Evolutionary conservation across 2,888 invertebrate genomes (phyloP).

Genomic region (Tipula vernalis): DNA sequence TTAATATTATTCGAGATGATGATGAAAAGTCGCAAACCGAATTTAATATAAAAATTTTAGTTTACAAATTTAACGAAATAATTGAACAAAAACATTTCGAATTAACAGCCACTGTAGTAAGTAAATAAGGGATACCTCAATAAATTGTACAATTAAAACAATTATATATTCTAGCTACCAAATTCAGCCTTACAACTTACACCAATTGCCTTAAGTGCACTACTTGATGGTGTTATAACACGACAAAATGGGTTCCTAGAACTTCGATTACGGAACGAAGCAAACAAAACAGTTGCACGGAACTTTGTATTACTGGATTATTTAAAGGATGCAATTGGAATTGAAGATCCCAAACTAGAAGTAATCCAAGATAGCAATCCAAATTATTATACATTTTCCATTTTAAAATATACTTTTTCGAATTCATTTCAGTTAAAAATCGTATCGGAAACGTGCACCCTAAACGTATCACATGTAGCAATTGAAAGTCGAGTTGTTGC

Average conservation of each 20-base stretch:
- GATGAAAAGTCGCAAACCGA: slow-evolving; percentile 33
- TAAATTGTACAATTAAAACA: slow-evolving; percentile 19
- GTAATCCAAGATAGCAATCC: slow-evolving; percentile 31
- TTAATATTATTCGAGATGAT: slow-evolving; percentile 54
- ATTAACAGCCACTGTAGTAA: slow-evolving; percentile 17
- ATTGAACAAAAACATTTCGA: background rate
- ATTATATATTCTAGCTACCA: slow-evolving; percentile 22
- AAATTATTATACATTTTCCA: background rate
- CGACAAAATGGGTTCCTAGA: slow-evolving; percentile 26
- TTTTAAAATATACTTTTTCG: background rate
- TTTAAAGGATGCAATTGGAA: slow-evolving; percentile 41
- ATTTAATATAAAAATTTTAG: slow-evolving; percentile 41
- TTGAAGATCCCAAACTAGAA: slow-evolving; percentile 42
- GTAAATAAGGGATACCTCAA: slow-evolving; percentile 19
- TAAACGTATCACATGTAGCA: slow-evolving; percentile 23
- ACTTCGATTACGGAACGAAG: slow-evolving; percentile 39
- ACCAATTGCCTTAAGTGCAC: slow-evolving; percentile 23
- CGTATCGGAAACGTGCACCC: slow-evolving; percentile 22
- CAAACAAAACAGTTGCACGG: slow-evolving; percentile 39
- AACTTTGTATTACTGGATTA: slow-evolving; percentile 55
- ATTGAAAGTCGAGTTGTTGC: slow-evolving; percentile 26
- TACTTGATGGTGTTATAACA: slow-evolving; percentile 22
- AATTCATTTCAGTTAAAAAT: slow-evolving; percentile 24
- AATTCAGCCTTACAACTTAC: slow-evolving; percentile 31
- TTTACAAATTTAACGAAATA: slow-evolving; percentile 34